phyloP scores from a whole-genome alignment of 2,797 vertebrate genomes.

The Megaceryle alcyon region DNA sequence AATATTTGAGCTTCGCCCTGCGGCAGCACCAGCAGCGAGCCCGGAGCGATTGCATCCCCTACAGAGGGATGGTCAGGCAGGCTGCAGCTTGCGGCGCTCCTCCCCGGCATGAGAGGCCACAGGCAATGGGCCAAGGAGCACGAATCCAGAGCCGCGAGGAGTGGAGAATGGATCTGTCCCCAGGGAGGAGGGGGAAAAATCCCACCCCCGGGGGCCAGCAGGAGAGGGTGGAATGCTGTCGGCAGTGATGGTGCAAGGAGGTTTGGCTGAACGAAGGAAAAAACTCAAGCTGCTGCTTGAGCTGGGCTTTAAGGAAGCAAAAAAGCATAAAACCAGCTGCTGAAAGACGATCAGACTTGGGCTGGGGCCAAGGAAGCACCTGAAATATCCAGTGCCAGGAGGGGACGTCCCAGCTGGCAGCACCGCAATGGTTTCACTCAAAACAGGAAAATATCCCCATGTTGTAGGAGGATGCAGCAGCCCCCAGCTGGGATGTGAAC shows the following conservation, averaged over 20 bases:
- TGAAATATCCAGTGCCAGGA: fast-evolving
- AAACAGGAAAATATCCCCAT: background rate
- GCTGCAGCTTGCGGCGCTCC: background rate
- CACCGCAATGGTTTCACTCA: fast-evolving
- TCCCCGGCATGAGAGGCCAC: fast-evolving
- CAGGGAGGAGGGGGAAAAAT: background rate
- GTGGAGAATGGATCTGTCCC: background rate
- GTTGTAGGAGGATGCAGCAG: fast-evolving
- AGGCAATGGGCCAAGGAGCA: background rate
- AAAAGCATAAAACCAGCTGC: background rate
- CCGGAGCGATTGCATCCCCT: fast-evolving
- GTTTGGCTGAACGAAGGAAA: background rate
- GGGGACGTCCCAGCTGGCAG: background rate
- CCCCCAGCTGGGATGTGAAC: fast-evolving
- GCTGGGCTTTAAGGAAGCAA: background rate
- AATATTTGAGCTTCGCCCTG: fast-evolving
- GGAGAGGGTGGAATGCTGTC: background rate
- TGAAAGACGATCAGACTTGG: background rate
- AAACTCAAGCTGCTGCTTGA: background rate
- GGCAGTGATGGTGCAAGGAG: fast-evolving
- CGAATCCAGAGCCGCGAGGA: background rate
- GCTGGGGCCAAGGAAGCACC: background rate
- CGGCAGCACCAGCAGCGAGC: fast-evolving
- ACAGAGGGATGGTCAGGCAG: fast-evolving
- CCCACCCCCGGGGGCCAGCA: fast-evolving